These are phyloP conservation scores for Nomada ferruginata DNA, from an alignment of 2,888 invertebrate species.

Conservation along the genomic window DNA sequence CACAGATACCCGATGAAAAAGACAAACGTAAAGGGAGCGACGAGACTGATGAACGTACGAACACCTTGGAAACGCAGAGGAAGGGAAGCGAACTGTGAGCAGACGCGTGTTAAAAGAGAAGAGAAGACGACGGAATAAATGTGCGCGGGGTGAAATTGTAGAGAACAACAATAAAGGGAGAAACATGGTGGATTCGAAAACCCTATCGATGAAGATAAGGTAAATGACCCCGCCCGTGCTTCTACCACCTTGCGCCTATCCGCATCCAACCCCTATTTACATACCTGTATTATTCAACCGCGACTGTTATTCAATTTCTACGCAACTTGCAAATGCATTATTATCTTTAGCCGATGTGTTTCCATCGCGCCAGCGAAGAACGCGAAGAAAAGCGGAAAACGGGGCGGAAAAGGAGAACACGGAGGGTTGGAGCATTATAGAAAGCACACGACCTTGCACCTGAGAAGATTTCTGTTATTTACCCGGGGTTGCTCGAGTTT, in stretches of 20 bases:
- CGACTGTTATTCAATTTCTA: constrained; percentile 82
- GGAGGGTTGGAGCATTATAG: constrained; percentile 19
- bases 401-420: constrained; percentile 23
- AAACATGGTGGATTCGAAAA: constrained; percentile 23
- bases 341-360: constrained; percentile 71
- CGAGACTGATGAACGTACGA: constrained; percentile 12
- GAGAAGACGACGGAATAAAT: not conserved
- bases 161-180: constrained; percentile 8
- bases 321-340: constrained; percentile 79
- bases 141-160: not conserved
- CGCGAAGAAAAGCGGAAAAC: constrained; percentile 8
- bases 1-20: constrained; percentile 18
- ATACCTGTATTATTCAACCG: constrained; percentile 83
- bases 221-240: constrained; percentile 79
- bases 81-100: constrained; percentile 5
- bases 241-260: constrained; percentile 56
- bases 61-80: constrained; percentile 2
- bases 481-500: constrained; percentile 13
- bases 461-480: constrained; percentile 49
- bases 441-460: constrained; percentile 57
- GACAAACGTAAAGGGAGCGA: constrained; percentile 16
- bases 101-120: not conserved
- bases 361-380: constrained; percentile 19
- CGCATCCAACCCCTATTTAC: constrained; percentile 76
- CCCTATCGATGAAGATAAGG: constrained; percentile 59